These are phyloP conservation scores for Nephrocerus scutellatus DNA, from an alignment of 2,888 invertebrate species.

Conservation along the genomic window DNA sequence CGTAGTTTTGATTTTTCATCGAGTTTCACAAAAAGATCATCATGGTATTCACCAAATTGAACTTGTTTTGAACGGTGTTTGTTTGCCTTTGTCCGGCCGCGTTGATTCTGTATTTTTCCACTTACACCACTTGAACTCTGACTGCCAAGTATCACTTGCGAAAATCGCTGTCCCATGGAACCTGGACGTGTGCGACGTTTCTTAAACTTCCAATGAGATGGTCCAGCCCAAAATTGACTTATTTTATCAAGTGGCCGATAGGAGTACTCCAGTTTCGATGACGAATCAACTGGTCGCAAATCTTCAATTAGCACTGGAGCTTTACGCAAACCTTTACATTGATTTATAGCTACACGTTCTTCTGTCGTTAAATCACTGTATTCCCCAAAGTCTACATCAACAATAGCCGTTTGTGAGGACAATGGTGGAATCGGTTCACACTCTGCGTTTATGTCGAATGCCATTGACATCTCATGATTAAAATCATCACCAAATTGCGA, in stretches of 20 bases:
- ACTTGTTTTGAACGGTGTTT: conserved; percentile 32
- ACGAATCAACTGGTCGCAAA: conserved; percentile 52
- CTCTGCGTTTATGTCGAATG: conserved; percentile 59
- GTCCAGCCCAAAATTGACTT: conserved; percentile 68
- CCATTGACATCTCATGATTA: conserved; percentile 52
- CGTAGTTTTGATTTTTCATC: conserved; percentile 35
- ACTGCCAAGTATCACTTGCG: conserved; percentile 15
- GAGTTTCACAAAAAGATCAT: conserved; percentile 34
- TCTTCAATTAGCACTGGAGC: conserved; percentile 50
- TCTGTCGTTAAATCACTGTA: conserved; percentile 47
- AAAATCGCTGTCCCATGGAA: conserved; percentile 16
- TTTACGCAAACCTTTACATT: conserved; percentile 42
- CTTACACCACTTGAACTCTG: background rate
- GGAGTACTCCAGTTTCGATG: conserved; percentile 61
- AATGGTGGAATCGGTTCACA: conserved; percentile 55
- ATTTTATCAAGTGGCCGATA: conserved; percentile 54
- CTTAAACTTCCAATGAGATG: conserved; percentile 73
- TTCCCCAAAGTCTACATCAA: conserved; percentile 47
- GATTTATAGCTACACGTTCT: conserved; percentile 39
- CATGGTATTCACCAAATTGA: conserved; percentile 35
- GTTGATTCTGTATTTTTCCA: background rate
- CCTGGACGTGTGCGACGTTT: conserved; percentile 39
- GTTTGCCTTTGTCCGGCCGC: background rate
- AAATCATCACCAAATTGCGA: conserved; percentile 32
- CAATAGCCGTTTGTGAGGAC: conserved; percentile 26